Evolutionary conservation across 2,888 invertebrate species (phyloP).

Genomic region (Sphaerolaimus hirsutus): DNA sequence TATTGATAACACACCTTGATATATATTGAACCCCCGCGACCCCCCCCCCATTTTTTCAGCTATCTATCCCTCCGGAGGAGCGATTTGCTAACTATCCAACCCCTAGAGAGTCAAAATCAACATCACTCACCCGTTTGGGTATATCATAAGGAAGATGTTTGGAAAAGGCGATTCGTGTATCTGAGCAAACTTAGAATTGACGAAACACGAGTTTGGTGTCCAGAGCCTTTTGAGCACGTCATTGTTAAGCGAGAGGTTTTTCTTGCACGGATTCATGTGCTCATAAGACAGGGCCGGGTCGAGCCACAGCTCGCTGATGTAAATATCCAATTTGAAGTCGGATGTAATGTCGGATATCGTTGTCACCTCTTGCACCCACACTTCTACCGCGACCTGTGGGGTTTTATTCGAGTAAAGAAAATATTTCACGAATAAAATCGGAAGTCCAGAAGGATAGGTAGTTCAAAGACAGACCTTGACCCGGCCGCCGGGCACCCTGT

Average conservation of each 20-base stretch:
- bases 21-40: too few species aligned
- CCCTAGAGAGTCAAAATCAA: too few species aligned
- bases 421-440: too few species aligned
- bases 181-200: conserved; percentile 24
- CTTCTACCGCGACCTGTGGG: conserved; percentile 6
- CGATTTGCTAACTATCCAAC: too few species aligned
- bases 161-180: conserved; percentile 23
- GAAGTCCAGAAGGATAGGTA: too few species aligned
- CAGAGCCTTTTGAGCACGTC: conserved; percentile 15
- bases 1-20: too few species aligned
- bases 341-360: conserved; percentile 8
- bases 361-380: conserved; percentile 8
- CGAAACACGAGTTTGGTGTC: conserved; percentile 20
- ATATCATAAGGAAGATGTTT: conserved; percentile 23
- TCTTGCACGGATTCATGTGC: conserved; percentile 21
- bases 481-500: conserved; percentile 1
- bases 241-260: conserved; percentile 21
- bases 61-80: too few species aligned
- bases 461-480: too few species aligned
- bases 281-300: conserved; percentile 20
- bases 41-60: too few species aligned
- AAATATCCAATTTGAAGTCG: conserved; percentile 15
- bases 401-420: too few species aligned
- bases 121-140: conserved; percentile 21
- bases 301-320: conserved; percentile 24